Conservation (phyloP, 2,888 invertebrate species). For the Thymelicus acteon region DNA sequence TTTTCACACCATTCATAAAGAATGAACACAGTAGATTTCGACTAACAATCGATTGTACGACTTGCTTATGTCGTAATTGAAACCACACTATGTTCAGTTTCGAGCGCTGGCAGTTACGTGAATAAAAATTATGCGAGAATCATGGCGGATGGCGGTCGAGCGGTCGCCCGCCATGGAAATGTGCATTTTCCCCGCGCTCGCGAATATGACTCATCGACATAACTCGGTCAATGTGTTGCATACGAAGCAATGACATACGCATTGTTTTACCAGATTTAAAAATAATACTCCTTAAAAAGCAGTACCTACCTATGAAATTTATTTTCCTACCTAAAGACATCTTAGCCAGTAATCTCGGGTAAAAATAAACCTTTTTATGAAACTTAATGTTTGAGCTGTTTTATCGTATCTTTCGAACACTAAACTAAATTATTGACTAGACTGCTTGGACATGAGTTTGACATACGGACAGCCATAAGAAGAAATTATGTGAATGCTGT, state of each 20-base stretch:
- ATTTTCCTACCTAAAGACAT: no score
- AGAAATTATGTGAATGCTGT: no score
- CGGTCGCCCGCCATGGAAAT: slow-evolving; percentile 22
- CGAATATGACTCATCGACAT: slow-evolving; percentile 49
- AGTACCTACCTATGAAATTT: no score
- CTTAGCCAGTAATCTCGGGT: no score
- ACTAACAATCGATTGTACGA: slow-evolving; percentile 7
- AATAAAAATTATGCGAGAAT: slow-evolving; percentile 18
- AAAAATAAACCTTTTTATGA: no score
- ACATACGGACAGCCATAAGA: no score
- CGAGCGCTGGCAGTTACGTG: slow-evolving; percentile 17
- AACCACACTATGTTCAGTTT: slow-evolving; percentile 28
- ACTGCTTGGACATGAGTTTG: no score
- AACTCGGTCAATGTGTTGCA: slow-evolving; percentile 51
- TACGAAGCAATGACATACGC: slow-evolving; percentile 34
- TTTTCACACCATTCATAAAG: not conserved
- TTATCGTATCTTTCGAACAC: no score
- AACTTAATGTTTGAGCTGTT: no score
- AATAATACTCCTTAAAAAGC: not conserved
- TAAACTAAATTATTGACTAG: no score
- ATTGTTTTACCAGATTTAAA: slow-evolving; percentile 11
- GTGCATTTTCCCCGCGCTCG: slow-evolving; percentile 48
- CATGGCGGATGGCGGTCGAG: slow-evolving; percentile 4
- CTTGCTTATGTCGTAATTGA: slow-evolving; percentile 19
- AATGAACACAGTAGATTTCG: not conserved